These are phyloP conservation scores for Trididemnum nubilum DNA, from an alignment of 23 tunicate genomes.

Conservation along the genomic window DNA sequence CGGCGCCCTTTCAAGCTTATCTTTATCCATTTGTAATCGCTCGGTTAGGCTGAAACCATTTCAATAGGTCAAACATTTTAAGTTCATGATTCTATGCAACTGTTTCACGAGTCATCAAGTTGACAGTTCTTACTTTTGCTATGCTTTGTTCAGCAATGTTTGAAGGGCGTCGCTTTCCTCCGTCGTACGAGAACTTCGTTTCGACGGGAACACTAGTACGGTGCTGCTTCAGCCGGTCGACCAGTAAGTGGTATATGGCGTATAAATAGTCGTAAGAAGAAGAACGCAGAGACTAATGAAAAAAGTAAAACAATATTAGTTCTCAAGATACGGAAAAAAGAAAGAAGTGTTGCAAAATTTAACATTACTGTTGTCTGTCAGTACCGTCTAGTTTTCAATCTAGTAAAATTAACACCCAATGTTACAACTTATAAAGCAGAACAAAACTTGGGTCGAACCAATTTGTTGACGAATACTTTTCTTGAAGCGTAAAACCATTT, in stretches of 20 bases:
- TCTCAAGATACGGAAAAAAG: not conserved
- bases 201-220: slow-evolving; percentile 82
- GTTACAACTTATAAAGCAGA: too few species aligned
- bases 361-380: not conserved
- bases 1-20: too few species aligned
- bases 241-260: slow-evolving; percentile 87
- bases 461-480: too few species aligned
- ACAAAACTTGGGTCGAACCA: too few species aligned
- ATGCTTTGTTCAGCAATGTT: slow-evolving; percentile 83
- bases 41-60: too few species aligned
- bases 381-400: not conserved
- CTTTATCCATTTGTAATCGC: too few species aligned
- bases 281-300: slow-evolving; percentile 59
- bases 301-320: not conserved
- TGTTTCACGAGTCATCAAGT: too few species aligned
- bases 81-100: too few species aligned
- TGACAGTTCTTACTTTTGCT: slow-evolving; percentile 62
- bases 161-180: slow-evolving; percentile 83
- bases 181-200: slow-evolving; percentile 40
- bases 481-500: too few species aligned
- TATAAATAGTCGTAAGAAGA: slow-evolving; percentile 77
- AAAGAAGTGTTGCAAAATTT: not conserved
- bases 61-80: too few species aligned
- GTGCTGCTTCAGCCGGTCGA: slow-evolving; percentile 73
- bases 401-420: not conserved